phyloP scores from a whole-genome alignment of 2,888 invertebrate genomes.

The Epinotia demarniana region DNA sequence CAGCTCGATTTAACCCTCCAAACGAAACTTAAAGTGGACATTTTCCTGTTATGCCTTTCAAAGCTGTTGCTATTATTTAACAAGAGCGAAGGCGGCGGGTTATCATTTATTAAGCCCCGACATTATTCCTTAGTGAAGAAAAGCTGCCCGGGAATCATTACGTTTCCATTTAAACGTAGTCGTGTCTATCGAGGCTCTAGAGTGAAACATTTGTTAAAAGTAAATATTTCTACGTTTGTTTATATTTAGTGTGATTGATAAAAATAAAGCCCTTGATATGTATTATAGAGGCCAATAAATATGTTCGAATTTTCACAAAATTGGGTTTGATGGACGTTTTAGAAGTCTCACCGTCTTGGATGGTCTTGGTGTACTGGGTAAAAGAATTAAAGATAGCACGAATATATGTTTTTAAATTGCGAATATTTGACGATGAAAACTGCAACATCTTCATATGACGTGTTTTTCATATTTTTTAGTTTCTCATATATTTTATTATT shows the following conservation, averaged over 20 bases:
- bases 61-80: constrained; percentile 21
- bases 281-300: no score
- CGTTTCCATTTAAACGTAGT: background rate
- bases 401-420: no score
- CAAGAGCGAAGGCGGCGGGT: constrained; percentile 3
- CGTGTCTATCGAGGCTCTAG: background rate
- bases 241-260: background rate
- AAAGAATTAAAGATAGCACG: no score
- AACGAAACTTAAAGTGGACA: background rate
- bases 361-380: no score
- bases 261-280: no score
- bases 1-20: constrained; percentile 7
- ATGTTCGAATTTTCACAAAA: no score
- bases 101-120: constrained; percentile 6
- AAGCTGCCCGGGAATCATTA: constrained; percentile 16
- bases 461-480: no score
- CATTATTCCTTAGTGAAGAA: constrained; percentile 14
- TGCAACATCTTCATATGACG: background rate
- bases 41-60: constrained; percentile 12
- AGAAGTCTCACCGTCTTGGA: no score
- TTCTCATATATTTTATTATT: background rate
- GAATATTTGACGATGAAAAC: no score
- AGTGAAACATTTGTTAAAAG: background rate
- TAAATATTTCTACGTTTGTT: background rate
- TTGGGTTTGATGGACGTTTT: no score